Conservation (phyloP, 2,888 invertebrate species). For the Maniola hyperantus region DNA sequence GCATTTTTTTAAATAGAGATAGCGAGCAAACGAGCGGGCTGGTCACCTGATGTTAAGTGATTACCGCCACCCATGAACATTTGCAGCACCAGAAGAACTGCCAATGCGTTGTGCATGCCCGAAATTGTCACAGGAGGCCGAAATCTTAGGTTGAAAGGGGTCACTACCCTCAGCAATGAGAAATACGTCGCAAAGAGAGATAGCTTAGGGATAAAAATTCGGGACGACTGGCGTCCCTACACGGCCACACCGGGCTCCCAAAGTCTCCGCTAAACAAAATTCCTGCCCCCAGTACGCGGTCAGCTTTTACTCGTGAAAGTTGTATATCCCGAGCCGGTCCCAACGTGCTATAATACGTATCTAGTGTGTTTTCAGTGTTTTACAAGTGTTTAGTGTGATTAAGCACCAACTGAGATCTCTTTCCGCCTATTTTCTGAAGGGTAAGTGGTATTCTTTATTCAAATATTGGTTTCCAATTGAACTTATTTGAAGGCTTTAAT, state of each 20-base stretch:
- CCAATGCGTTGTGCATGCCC: too few species aligned
- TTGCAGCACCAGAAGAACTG: too few species aligned
- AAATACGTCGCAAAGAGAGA: background rate
- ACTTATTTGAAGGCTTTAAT: conserved; percentile 29
- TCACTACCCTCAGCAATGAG: too few species aligned
- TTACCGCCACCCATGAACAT: too few species aligned
- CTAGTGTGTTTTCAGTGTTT: conserved; percentile 30
- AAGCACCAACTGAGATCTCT: conserved; percentile 19
- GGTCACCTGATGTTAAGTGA: too few species aligned
- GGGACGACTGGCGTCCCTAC: background rate
- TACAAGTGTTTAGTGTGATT: conserved; percentile 29
- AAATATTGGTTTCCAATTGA: conserved; percentile 3
- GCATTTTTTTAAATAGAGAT: too few species aligned
- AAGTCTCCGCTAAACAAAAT: conserved; percentile 49
- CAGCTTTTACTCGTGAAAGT: conserved; percentile 29
- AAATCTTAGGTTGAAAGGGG: too few species aligned
- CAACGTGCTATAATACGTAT: conserved; percentile 18
- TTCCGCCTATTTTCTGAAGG: conserved; percentile 28
- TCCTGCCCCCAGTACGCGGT: conserved; percentile 49
- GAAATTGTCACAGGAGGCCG: too few species aligned
- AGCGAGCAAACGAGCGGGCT: too few species aligned
- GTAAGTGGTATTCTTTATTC: conserved; percentile 17
- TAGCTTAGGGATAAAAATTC: background rate
- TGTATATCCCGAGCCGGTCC: conserved; percentile 8
- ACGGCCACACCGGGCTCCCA: conserved; percentile 42